A percentile compares a stretch with the other conserved stretches of the same genome.
Evolutionary conservation across 2,888 invertebrate species (phyloP).

Genomic region (Notodonta ziczac): DNA sequence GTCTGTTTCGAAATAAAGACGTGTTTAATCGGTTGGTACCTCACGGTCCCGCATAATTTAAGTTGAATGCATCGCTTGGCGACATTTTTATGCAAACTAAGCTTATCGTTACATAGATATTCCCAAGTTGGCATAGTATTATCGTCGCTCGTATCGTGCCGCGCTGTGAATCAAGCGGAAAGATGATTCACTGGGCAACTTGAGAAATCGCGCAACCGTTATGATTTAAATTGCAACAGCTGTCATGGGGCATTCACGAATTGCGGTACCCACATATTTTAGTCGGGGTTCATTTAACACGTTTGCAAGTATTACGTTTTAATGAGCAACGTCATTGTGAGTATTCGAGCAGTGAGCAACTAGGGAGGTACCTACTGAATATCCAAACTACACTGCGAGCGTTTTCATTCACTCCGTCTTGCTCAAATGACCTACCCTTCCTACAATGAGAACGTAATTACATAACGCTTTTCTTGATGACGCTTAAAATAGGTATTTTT

Average conservation of each 20-base stretch:
- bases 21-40: no score
- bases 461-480: no score
- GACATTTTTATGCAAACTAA: conserved; percentile 41
- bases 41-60: not conserved
- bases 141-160: conserved; percentile 25
- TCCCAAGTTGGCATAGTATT: conserved; percentile 27
- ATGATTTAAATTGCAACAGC: conserved; percentile 79
- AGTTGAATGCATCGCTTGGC: conserved; percentile 23
- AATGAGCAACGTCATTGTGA: no score
- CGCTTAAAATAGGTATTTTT: no score
- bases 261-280: conserved; percentile 71
- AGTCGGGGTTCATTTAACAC: conserved; percentile 4
- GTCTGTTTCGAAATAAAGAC: no score
- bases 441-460: no score
- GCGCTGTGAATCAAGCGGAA: conserved; percentile 73
- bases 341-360: no score
- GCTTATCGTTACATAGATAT: conserved; percentile 38
- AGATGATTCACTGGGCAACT: conserved; percentile 74
- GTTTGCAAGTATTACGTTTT: no score
- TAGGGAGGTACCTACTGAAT: no score
- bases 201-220: conserved; percentile 74
- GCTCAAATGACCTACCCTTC: no score
- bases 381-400: no score
- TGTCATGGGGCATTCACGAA: conserved; percentile 67
- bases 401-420: no score